phyloP scores from a whole-genome alignment of 1,140 invertebrate species.

The Eumeta japonica region DNA sequence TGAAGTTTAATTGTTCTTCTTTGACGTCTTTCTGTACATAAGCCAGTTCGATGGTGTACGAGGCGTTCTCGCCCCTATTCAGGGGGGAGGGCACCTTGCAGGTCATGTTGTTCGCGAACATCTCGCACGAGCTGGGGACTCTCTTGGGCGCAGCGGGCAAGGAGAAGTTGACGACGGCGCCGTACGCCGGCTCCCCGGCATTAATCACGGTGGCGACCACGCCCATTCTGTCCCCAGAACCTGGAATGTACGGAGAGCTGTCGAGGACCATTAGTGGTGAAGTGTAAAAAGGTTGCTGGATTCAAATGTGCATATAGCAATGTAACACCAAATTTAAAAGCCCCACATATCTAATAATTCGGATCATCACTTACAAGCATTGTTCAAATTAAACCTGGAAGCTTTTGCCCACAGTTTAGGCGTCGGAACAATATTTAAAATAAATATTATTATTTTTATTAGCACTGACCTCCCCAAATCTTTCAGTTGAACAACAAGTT shows the following conservation, averaged over 20 bases:
- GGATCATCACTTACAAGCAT: too few relatives aligned
- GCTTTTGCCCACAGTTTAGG: too few relatives aligned
- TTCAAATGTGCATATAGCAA: neutral
- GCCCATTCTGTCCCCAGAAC: constrained; percentile 22
- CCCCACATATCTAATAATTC: neutral
- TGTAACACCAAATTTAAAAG: neutral
- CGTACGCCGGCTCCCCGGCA: constrained; percentile 38
- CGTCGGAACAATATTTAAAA: too few relatives aligned
- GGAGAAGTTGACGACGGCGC: constrained; percentile 25
- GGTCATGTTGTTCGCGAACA: constrained; percentile 16
- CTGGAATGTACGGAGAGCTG: constrained; percentile 34
- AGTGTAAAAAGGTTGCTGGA: neutral
- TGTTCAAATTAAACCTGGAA: too few relatives aligned
- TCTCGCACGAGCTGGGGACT: constrained; percentile 14
- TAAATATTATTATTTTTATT: constrained; percentile 3
- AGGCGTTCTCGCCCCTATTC: constrained; percentile 18
- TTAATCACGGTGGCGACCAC: constrained; percentile 29
- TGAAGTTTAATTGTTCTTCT: too few relatives aligned
- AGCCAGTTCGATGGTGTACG: constrained; percentile 39
- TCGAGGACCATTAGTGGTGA: too few relatives aligned
- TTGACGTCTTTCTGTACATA: too few relatives aligned
- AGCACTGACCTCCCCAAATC: constrained; percentile 26
- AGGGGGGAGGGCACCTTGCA: constrained; percentile 33
- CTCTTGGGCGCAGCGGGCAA: constrained; percentile 29
- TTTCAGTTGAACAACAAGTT: constrained; percentile 25